A percentile compares a stretch with the other conserved stretches of the same genome.
Conservation (phyloP, 2,113 vertebrate species). For the Ceyx margarethae region DNA sequence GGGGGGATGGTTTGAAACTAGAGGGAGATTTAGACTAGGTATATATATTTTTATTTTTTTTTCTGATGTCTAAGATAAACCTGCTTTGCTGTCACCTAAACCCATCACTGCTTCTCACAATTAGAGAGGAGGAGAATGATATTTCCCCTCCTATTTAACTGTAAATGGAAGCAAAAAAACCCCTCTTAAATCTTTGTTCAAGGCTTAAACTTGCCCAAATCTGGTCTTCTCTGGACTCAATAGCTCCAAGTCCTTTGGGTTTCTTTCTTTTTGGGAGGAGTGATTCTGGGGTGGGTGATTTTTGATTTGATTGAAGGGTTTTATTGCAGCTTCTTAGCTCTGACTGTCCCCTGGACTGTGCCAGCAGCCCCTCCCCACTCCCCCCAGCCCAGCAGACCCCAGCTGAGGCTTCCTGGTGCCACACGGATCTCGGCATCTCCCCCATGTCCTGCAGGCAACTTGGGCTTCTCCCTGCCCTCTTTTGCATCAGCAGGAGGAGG, state of each 20-base stretch:
- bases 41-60: background rate
- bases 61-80: background rate
- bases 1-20: background rate
- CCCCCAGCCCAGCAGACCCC: accelerated
- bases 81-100: background rate
- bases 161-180: background rate
- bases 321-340: background rate
- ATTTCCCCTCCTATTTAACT: background rate
- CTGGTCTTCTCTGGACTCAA: background rate
- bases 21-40: too few relatives aligned
- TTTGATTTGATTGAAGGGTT: background rate
- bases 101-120: background rate
- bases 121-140: background rate
- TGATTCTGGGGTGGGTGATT: background rate
- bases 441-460: background rate
- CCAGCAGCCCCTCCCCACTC: background rate
- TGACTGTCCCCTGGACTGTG: background rate
- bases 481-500: accelerated
- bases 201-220: background rate
- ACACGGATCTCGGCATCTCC: accelerated
- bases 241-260: background rate
- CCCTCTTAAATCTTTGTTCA: background rate
- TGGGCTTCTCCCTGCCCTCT: background rate
- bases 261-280: background rate
- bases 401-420: accelerated